A percentile compares a stretch with the other conserved stretches of the same genome.
These are phyloP conservation scores for Tetraodon nigroviridis DNA, from an alignment of 2,113 vertebrate species.

Conservation along the genomic window DNA sequence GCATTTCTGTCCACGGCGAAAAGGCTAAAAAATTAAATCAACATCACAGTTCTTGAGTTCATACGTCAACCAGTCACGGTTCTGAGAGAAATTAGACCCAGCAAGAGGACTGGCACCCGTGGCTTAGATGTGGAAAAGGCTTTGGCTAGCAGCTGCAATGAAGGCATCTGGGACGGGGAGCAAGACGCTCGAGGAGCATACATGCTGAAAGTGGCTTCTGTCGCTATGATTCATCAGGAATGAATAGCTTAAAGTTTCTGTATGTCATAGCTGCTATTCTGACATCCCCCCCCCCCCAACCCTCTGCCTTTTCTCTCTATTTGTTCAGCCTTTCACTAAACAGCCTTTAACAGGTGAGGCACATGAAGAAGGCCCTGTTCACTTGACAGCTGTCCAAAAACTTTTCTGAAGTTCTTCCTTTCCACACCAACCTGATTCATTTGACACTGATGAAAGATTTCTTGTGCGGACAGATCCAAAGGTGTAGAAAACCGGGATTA, in stretches of 20 bases:
- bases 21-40: background rate
- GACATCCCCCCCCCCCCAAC: slow-evolving; percentile 19
- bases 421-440: no score
- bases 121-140: no score
- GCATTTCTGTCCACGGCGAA: background rate
- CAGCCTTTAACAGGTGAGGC: slow-evolving; percentile 48
- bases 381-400: no score
- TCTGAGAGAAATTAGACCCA: slow-evolving; percentile 28
- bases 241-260: slow-evolving; percentile 56
- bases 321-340: slow-evolving; percentile 43
- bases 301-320: slow-evolving; percentile 13
- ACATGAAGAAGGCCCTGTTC: background rate
- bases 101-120: background rate
- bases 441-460: no score
- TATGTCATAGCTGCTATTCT: no score
- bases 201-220: slow-evolving; percentile 63
- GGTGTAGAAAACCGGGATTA: no score
- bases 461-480: no score
- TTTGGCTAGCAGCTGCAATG: slow-evolving; percentile 27
- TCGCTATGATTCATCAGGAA: slow-evolving; percentile 50
- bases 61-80: slow-evolving; percentile 20
- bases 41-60: slow-evolving; percentile 1
- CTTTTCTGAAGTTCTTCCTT: no score
- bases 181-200: slow-evolving; percentile 36
- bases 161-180: slow-evolving; percentile 32